Evolutionary conservation across 2,888 invertebrate genomes (phyloP).

Genomic region (Dicyrtoma fusca): DNA sequence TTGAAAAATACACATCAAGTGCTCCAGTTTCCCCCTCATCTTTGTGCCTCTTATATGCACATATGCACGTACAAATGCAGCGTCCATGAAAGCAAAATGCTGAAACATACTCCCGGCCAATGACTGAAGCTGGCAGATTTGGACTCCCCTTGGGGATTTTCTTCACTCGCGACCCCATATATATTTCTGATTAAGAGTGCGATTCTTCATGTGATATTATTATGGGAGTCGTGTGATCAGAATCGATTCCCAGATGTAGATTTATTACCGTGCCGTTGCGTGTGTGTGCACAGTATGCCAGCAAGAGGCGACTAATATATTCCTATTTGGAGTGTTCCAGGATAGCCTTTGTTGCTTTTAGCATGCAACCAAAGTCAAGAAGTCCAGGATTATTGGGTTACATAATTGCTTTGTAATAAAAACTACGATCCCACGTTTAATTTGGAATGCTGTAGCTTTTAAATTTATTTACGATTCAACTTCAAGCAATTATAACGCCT

Average conservation of each 20-base stretch:
- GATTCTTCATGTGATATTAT: slow-evolving; percentile 26
- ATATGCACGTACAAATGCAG: not conserved
- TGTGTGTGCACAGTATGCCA: slow-evolving; percentile 5
- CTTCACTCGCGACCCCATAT: slow-evolving; percentile 23
- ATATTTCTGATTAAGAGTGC: slow-evolving; percentile 34
- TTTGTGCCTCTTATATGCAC: not conserved
- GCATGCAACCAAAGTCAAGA: slow-evolving; percentile 4
- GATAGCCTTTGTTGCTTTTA: slow-evolving; percentile 20
- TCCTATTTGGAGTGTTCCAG: slow-evolving; percentile 4
- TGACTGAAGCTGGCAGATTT: slow-evolving; percentile 39
- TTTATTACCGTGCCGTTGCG: not conserved
- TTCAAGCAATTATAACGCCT: not conserved
- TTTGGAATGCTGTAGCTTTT: not conserved
- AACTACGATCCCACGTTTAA: too few species aligned
- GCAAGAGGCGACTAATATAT: slow-evolving; percentile 1
- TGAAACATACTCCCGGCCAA: slow-evolving; percentile 6
- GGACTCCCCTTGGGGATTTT: slow-evolving; percentile 51
- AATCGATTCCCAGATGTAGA: slow-evolving; percentile 23
- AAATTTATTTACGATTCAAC: not conserved
- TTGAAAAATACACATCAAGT: slow-evolving; percentile 18
- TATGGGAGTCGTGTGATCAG: slow-evolving; percentile 28
- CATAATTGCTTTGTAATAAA: too few species aligned
- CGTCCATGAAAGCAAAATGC: not conserved
- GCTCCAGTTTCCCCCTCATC: slow-evolving; percentile 32
- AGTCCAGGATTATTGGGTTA: too few species aligned